Percentiles rank a stretch among this genome's conserved stretches.
Conservation (phyloP, 2,113 vertebrate species). For the Trogon melanurus region DNA sequence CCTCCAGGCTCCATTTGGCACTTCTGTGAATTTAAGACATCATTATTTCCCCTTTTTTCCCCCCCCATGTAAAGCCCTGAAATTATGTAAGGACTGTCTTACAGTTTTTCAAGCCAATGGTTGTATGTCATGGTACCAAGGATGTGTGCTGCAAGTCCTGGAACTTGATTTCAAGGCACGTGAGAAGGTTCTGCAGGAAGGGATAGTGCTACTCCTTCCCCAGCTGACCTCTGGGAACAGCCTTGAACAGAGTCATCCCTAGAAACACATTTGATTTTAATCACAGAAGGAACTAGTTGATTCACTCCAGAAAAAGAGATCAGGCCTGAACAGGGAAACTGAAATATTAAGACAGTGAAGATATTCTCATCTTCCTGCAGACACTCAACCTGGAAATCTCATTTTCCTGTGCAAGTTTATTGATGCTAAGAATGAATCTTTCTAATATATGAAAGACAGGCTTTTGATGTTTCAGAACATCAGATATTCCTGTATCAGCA, state of each 20-base stretch:
- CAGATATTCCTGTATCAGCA: background rate
- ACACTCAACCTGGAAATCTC: background rate
- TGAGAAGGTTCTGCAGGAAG: background rate
- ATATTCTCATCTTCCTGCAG: background rate
- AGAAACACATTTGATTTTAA: background rate
- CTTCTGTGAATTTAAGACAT: background rate
- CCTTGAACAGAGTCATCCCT: background rate
- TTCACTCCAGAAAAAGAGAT: background rate
- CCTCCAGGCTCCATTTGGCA: background rate
- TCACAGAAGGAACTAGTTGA: background rate
- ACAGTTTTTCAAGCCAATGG: background rate
- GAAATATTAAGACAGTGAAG: background rate
- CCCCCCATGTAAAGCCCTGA: background rate
- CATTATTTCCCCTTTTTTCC: background rate
- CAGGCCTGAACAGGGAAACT: background rate
- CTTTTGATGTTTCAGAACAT: background rate
- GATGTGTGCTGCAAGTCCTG: background rate
- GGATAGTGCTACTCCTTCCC: background rate
- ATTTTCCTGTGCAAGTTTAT: background rate
- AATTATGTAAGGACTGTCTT: background rate
- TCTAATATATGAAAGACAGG: background rate
- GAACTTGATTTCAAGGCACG: background rate
- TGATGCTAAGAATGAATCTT: background rate
- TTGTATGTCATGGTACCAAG: background rate
- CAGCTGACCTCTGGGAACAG: background rate